Percentiles rank a stretch among this genome's conserved stretches.
phyloP scores from a whole-genome alignment of 2,888 invertebrate genomes.

The Coremacera marginata region DNA sequence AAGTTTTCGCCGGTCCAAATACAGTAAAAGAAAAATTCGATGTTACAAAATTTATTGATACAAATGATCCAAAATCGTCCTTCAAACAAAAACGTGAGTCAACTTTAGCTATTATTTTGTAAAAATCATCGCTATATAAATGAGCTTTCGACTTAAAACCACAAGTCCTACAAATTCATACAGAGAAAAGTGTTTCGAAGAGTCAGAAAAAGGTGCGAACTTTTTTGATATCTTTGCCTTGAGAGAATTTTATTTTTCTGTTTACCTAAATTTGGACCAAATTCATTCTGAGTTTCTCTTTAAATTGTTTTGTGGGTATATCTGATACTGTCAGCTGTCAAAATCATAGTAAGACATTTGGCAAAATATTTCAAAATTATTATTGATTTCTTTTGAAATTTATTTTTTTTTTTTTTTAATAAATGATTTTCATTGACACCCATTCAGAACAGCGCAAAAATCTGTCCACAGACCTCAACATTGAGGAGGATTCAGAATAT shows the following conservation, averaged over 20 bases:
- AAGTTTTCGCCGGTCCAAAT: slow-evolving; percentile 81
- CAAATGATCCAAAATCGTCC: slow-evolving; percentile 61
- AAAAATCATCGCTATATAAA: background rate
- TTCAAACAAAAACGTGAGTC: slow-evolving; percentile 61
- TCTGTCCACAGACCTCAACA: slow-evolving; percentile 60
- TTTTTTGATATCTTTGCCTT: too few species aligned
- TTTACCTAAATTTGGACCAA: too few species aligned
- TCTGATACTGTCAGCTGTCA: too few species aligned
- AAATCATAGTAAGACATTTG: too few species aligned
- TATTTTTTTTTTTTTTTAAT: background rate
- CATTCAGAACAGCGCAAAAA: slow-evolving; percentile 63
- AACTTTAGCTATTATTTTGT: background rate
- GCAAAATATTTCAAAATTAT: background rate
- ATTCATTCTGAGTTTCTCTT: too few species aligned
- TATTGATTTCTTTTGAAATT: background rate
- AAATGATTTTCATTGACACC: background rate
- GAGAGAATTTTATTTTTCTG: too few species aligned
- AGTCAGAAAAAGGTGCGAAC: too few species aligned
- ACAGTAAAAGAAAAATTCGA: slow-evolving; percentile 73
- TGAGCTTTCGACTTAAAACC: background rate
- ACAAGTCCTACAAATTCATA: background rate
- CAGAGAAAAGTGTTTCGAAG: background rate
- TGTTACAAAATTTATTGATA: slow-evolving; percentile 72
- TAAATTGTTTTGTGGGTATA: too few species aligned
- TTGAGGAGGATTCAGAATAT: slow-evolving; percentile 66